Percentiles rank a stretch among this genome's conserved stretches.
Evolutionary conservation across 2,888 invertebrate genomes (phyloP).

Genomic region (Calephelis perditalis): DNA sequence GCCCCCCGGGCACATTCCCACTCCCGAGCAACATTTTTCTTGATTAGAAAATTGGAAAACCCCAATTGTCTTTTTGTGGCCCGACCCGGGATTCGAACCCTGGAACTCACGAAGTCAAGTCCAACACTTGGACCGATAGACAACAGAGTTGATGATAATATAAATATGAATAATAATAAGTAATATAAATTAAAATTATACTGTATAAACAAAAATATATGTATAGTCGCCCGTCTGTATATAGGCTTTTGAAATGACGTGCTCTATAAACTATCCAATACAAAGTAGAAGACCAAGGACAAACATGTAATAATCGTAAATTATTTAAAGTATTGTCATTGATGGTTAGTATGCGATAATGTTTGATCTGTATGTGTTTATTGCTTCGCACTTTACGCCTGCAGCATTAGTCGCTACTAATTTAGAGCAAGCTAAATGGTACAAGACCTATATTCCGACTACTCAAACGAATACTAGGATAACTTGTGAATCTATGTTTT

Average conservation of each 20-base stretch:
- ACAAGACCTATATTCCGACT: slow-evolving; percentile 16
- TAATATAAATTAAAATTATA: too few species aligned
- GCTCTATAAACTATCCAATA: slow-evolving; percentile 49
- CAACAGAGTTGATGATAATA: too few species aligned
- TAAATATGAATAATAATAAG: too few species aligned
- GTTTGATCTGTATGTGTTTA: slow-evolving; percentile 35
- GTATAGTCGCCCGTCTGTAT: slow-evolving; percentile 12
- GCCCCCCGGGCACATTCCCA: too few species aligned
- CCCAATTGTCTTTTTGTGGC: too few species aligned
- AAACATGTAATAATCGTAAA: slow-evolving; percentile 42
- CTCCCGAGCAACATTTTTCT: too few species aligned
- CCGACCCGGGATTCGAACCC: too few species aligned
- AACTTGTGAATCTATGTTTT: neutral
- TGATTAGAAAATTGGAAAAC: too few species aligned
- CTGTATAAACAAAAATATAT: too few species aligned
- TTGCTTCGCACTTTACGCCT: slow-evolving; percentile 18
- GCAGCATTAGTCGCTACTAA: slow-evolving; percentile 20
- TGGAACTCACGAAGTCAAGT: too few species aligned
- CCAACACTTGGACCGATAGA: too few species aligned
- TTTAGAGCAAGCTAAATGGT: slow-evolving; percentile 21
- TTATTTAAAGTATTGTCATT: slow-evolving; percentile 50
- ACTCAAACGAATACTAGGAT: slow-evolving; percentile 5
- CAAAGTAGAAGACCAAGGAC: slow-evolving; percentile 52
- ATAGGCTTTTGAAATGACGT: slow-evolving; percentile 21
- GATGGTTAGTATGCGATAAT: slow-evolving; percentile 49